Percentiles rank a stretch among this genome's conserved stretches.
These are phyloP conservation scores for Elephantulus edwardii DNA, from an alignment of 2,113 vertebrate species.

Conservation along the genomic window DNA sequence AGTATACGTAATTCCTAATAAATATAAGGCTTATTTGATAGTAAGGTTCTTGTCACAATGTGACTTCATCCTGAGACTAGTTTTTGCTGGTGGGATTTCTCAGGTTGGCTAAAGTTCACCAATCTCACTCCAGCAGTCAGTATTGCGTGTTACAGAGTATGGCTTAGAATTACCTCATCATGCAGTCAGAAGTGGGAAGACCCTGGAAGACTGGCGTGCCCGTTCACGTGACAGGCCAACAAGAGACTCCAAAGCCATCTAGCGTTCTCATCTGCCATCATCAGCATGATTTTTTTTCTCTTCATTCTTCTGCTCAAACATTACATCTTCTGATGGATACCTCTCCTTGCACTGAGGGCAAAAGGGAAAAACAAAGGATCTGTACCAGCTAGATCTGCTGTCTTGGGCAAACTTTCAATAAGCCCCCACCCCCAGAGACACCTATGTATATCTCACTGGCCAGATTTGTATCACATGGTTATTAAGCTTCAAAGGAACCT, in stretches of 20 bases:
- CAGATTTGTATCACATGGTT: not conserved
- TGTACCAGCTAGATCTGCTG: not conserved
- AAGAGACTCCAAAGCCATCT: not conserved
- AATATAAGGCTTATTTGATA: not conserved
- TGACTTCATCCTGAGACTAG: not conserved
- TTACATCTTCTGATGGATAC: not conserved
- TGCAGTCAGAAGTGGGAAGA: not conserved
- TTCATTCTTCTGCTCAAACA: not conserved
- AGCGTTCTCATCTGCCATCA: constrained; percentile 8
- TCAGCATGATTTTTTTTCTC: not conserved
- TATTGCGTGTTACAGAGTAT: not conserved
- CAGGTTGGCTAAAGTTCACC: not conserved
- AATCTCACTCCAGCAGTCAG: not conserved
- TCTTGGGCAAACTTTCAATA: not conserved
- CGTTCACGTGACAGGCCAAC: not conserved
- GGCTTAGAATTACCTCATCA: not conserved
- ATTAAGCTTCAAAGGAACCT: not conserved
- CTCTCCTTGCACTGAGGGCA: not conserved
- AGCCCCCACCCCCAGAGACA: not conserved
- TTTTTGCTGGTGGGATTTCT: not conserved
- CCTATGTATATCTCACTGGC: not conserved
- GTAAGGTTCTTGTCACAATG: not conserved
- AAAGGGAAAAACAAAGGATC: not conserved
- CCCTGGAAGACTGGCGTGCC: not conserved
- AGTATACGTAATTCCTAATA: not conserved